A percentile compares a stretch with the other conserved stretches of the same genome.
These are phyloP conservation scores for Didymodactylos carnosus DNA, from an alignment of 2,888 invertebrate species.

Conservation along the genomic window DNA sequence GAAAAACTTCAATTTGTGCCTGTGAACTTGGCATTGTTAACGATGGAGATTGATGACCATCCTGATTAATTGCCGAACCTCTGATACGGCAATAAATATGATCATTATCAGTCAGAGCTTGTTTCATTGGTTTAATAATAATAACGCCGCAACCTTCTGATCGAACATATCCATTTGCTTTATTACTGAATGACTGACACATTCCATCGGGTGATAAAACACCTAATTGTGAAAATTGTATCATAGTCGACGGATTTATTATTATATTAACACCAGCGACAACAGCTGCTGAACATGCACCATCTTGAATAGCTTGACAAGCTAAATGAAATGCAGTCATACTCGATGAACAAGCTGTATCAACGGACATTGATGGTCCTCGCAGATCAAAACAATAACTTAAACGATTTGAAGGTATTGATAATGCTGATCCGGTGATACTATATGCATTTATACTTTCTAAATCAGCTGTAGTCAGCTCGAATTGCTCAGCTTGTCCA, in stretches of 20 bases:
- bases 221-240: constrained; percentile 22
- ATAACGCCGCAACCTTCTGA: constrained; percentile 27
- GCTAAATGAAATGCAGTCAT: constrained; percentile 16
- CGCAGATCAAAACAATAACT: constrained; percentile 22
- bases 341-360: constrained; percentile 26
- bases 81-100: constrained; percentile 20
- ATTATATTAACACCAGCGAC: constrained; percentile 24
- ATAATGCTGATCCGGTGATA: constrained; percentile 15
- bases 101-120: constrained; percentile 18
- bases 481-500: constrained; percentile 10
- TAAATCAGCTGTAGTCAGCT: constrained; percentile 6
- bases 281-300: constrained; percentile 18
- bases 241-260: constrained; percentile 21
- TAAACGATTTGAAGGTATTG: constrained; percentile 16
- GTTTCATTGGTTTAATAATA: constrained; percentile 20
- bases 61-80: constrained; percentile 23
- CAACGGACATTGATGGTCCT: constrained; percentile 23
- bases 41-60: constrained; percentile 20
- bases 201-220: constrained; percentile 24
- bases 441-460: constrained; percentile 11
- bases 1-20: constrained; percentile 6
- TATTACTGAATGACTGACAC: constrained; percentile 26
- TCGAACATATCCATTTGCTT: constrained; percentile 31
- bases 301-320: constrained; percentile 14
- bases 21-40: constrained; percentile 3